Conservation (phyloP, 2,113 vertebrate genomes). For the Lophius piscatorius region DNA sequence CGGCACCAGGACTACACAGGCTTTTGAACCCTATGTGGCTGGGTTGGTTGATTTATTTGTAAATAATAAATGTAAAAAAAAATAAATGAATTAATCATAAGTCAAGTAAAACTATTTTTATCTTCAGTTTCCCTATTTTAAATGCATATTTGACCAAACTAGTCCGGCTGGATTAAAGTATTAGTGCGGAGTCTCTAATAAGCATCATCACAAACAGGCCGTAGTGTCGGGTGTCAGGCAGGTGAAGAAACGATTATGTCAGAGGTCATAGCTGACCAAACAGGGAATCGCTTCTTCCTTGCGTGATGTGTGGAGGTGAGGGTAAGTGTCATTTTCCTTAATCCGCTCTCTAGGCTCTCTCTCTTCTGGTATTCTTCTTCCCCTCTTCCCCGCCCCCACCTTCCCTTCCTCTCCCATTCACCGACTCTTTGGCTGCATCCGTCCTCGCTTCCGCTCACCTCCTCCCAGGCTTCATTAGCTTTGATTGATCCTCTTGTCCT, state of each 20-base stretch:
- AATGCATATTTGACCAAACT: slow-evolving; percentile 5
- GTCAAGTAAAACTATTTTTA: too few relatives aligned
- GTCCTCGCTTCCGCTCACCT: slow-evolving; percentile 30
- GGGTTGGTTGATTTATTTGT: too few relatives aligned
- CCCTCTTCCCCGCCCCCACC: not conserved
- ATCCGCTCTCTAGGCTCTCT: slow-evolving; percentile 25
- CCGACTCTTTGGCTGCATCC: slow-evolving; percentile 16
- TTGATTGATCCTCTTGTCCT: slow-evolving; percentile 71
- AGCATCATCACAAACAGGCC: not conserved
- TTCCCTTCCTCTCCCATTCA: not conserved
- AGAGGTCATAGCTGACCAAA: slow-evolving; percentile 10
- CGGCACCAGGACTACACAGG: too few relatives aligned
- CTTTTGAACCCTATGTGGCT: too few relatives aligned
- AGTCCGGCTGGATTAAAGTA: not conserved
- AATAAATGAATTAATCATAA: too few relatives aligned
- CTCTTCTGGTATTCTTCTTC: slow-evolving; percentile 1
- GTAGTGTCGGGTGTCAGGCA: not conserved
- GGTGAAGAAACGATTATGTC: slow-evolving; percentile 21
- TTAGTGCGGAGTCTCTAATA: too few relatives aligned
- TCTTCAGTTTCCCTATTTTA: too few relatives aligned
- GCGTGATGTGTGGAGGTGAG: slow-evolving; percentile 3
- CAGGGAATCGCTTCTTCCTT: slow-evolving; percentile 26
- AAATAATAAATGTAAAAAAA: too few relatives aligned
- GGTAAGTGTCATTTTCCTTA: slow-evolving; percentile 44
- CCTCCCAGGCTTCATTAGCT: slow-evolving; percentile 64